Base-by-base conservation (phyloP, 2,113 vertebrate species). In the Delphinus delphis region DNA sequence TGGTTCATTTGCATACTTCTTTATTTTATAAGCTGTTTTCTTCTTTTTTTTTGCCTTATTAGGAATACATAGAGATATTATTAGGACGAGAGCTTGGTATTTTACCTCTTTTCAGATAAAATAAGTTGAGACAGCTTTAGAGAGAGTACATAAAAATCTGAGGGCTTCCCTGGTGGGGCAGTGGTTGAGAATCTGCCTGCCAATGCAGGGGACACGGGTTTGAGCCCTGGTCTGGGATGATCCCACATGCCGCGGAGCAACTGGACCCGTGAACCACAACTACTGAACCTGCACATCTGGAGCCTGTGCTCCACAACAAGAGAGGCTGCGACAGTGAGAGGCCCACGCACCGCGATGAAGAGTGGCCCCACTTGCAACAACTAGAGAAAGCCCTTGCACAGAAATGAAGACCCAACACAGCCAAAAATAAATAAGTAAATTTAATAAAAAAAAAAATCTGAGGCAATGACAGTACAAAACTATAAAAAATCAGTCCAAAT, bases 271-370 rank as follows among this genome's bases (percentile, higher is more conserved):
- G 50, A 15, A 4, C 50, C 50, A 50, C 50, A 50, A 5, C 50
- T 50, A 50, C 50, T 50, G 50, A 50, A 14, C 14, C 50, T 50
- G 14, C 0, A 3, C 13, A 14, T 50, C 13, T 50, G 14, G 50
- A 50, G 50, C 13, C 50, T 50, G 50, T 50, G 50, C 50, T 50
- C 50, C 4, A 0, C 13, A 50, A 50, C 50, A 50, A 50, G 14
- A 50, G 50, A 50, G 50, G 14, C 50, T 4, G 4, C 4, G 14
- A 15, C 50, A 50, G 4, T 50, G 50, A 15, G 13, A 50, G 50
- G 14, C 50, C 14, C 4, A 0, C 1, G 1, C 50, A 50, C 50
- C 0, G 50, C 1, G 14, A 50, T 50, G 50, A 50, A 50, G 4
- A 50, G 50, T 50, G 50, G 14, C 50, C 50, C 50, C 13, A 10